These are phyloP conservation scores for Hirtodrosophila alboralis DNA, from an alignment of 2,888 invertebrate genomes.

Conservation along the genomic window DNA sequence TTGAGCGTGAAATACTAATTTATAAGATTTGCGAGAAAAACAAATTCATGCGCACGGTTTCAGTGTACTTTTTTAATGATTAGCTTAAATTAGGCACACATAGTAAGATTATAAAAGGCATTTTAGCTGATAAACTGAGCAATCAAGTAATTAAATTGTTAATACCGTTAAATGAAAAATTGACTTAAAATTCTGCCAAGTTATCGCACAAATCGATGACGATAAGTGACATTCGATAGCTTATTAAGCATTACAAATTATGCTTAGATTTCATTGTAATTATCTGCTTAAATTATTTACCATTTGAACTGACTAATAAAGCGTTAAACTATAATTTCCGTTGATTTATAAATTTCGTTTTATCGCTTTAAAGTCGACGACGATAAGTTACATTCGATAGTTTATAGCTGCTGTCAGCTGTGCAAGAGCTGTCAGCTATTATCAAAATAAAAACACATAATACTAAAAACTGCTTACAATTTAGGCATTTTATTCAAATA, in stretches of 20 bases:
- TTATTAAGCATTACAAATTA: slow-evolving; percentile 10
- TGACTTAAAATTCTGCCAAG: neutral
- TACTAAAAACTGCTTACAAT: too few species aligned
- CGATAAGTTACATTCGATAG: slow-evolving; percentile 26
- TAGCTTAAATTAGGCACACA: slow-evolving; percentile 15
- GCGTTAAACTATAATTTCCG: too few species aligned
- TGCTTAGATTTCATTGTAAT: too few species aligned
- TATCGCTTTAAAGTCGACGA: slow-evolving; percentile 23
- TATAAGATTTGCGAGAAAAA: neutral
- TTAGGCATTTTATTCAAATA: neutral
- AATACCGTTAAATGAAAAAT: too few species aligned
- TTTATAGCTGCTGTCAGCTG: slow-evolving; percentile 11
- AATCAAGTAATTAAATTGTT: neutral
- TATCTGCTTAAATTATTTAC: too few species aligned
- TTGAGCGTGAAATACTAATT: neutral
- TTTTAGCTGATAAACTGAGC: slow-evolving; percentile 2
- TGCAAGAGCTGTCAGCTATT: slow-evolving; percentile 7
- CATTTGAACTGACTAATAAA: too few species aligned
- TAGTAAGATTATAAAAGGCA: neutral
- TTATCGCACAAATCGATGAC: slow-evolving; percentile 17
- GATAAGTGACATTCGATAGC: slow-evolving; percentile 25
- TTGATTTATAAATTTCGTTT: too few species aligned
- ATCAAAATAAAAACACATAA: neutral
- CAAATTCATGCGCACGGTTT: too few species aligned
- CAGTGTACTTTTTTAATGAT: neutral